Evolutionary conservation across 2,113 vertebrate genomes (phyloP).

Genomic region (Terrapene triunguis): DNA sequence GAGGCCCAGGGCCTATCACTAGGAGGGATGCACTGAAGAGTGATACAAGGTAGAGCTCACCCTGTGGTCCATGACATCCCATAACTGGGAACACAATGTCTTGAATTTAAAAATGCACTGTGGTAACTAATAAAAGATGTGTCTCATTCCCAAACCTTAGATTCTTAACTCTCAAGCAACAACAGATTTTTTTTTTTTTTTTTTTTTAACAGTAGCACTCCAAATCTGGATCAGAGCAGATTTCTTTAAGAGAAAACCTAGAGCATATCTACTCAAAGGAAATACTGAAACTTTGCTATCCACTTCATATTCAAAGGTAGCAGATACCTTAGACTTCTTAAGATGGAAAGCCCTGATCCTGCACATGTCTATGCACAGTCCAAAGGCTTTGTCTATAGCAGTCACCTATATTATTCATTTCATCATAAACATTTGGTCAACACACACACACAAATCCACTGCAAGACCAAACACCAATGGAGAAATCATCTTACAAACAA

Average conservation of each 20-base stretch:
- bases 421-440: neutral
- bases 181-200: rapidly evolving
- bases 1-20: neutral
- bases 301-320: neutral
- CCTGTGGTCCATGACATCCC: too few species aligned
- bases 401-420: neutral
- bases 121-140: neutral
- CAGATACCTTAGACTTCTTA: neutral
- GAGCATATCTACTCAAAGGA: neutral
- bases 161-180: neutral
- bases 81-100: neutral
- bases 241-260: neutral
- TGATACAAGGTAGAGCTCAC: too few species aligned
- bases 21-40: neutral
- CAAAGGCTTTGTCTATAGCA: neutral
- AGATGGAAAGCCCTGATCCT: neutral
- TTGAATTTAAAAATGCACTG: neutral
- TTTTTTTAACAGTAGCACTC: neutral
- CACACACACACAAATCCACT: neutral
- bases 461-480: neutral
- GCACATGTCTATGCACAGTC: neutral
- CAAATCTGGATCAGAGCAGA: neutral
- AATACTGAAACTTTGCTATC: rapidly evolving
- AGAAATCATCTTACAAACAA: neutral
- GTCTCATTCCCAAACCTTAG: rapidly evolving